Evolutionary conservation across 1,140 invertebrate genomes (phyloP), one percentile per base, ranked within the genome.

Genomic region (Scaptomyza hsui): DNA sequence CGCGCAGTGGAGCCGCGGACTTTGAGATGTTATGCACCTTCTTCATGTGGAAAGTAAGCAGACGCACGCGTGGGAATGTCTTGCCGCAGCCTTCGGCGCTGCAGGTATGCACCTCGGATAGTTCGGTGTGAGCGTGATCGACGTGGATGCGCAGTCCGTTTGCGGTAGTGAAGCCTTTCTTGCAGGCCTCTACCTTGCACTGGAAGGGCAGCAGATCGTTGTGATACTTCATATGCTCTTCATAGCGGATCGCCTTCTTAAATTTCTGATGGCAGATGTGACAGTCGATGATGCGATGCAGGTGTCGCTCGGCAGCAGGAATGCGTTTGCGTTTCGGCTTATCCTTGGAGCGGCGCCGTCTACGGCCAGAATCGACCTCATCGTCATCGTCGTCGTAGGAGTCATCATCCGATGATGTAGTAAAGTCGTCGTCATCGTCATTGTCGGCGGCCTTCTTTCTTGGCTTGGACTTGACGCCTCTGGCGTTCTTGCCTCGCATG

Each of bases 241-340:
- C 76, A 26, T 90, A 91, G 24, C 79, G 72, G 2, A 89, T 89
- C 3, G 82, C 71, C 63, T 91, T 90, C 53, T 90, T 90, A 48
- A 91, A 91, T 45, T 89, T 91, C 64, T 91, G 83, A 29, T 91
- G 89, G 44, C 89, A 91, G 44, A 91, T 90, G 47, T 91, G 89
- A 45, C 89, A 91, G 42, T 89, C 89, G 26, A 90, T 90, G 24
- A 83, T 83, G 32, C 75, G 71, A 75, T 90, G 76, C 47, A 90
- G 68, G 18, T 89, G 77, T 2, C 86, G 72, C 71, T 90, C 79
- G 16, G 75, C 72, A 6, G 73, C 69, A 5, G 86, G 77, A 51
- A 89, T 85, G 26, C 82, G 55, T 45, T 85, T 89, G n/a, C 82
- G 78, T 37, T 89, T 91, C 7, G 75, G 74, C 37, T 85, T 90